A percentile compares a stretch with the other conserved stretches of the same genome.
phyloP scores from a whole-genome alignment of 2,113 vertebrate species.

The Coregonus clupeaformis region DNA sequence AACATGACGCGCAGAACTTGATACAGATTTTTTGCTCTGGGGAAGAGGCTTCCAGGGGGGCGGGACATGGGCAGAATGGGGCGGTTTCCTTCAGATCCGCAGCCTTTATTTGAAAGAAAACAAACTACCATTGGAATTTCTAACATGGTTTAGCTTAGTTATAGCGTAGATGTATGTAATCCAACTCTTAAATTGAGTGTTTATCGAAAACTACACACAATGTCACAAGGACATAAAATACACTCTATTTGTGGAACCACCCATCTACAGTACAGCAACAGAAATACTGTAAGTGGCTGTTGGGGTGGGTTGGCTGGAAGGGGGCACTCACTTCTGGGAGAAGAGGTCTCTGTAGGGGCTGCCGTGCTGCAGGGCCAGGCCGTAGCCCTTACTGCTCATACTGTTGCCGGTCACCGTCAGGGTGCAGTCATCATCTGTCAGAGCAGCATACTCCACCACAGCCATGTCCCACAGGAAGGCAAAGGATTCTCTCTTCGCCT shows the following conservation, averaged over 20 bases:
- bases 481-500: constrained; percentile 91
- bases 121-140: no score
- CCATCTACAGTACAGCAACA: constrained; percentile 3
- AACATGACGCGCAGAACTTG: no score
- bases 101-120: no score
- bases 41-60: no score
- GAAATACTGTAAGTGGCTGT: neutral
- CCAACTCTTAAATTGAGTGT: no score
- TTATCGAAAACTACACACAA: no score
- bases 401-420: constrained; percentile 89
- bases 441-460: constrained; percentile 91
- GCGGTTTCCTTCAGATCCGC: no score
- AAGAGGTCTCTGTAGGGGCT: constrained; percentile 98
- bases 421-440: constrained; percentile 93
- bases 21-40: no score
- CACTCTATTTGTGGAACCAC: neutral
- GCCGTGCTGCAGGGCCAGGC: constrained; percentile 94
- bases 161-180: no score
- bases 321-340: constrained; percentile 86
- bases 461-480: constrained; percentile 98
- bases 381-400: constrained; percentile 95
- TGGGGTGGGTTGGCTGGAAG: neutral
- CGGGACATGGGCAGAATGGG: no score
- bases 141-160: no score
- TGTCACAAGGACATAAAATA: no score